phyloP scores from a whole-genome alignment of 2,113 vertebrate genomes.

The Theristicus caerulescens region DNA sequence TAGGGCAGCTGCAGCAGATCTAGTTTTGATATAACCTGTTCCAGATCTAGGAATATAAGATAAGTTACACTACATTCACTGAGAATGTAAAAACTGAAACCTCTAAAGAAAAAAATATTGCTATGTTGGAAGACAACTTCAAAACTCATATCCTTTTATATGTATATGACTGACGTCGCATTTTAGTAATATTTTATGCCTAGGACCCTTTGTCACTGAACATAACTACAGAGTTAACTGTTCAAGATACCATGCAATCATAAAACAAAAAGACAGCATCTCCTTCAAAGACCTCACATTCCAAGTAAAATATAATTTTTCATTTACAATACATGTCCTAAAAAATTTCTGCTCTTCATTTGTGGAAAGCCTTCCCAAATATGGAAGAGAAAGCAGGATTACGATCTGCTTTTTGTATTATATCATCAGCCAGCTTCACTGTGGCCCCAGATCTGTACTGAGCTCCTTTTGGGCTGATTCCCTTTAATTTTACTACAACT shows the following conservation, averaged over 20 bases:
- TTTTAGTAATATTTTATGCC: background rate
- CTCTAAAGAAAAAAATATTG: background rate
- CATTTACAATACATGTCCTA: background rate
- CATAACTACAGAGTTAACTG: background rate
- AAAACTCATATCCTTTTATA: background rate
- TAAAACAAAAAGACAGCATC: background rate
- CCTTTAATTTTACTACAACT: background rate
- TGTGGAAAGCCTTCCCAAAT: background rate
- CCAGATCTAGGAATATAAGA: slow-evolving; percentile 56
- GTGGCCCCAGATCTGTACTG: background rate
- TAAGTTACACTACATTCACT: background rate
- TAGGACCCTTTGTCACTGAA: background rate
- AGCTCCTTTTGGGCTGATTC: background rate
- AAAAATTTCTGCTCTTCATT: background rate
- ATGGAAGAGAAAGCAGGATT: background rate
- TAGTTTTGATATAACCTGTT: slow-evolving; percentile 61
- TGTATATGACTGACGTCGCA: background rate
- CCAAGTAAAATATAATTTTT: background rate
- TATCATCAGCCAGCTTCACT: background rate
- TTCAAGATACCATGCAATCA: background rate
- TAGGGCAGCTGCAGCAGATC: slow-evolving; percentile 70
- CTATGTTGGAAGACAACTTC: background rate
- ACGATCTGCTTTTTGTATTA: background rate
- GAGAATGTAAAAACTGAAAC: background rate
- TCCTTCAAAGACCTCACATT: background rate